Conservation (phyloP, 92 coral and sea anemone genomes). For the Meandrina meandrites region DNA sequence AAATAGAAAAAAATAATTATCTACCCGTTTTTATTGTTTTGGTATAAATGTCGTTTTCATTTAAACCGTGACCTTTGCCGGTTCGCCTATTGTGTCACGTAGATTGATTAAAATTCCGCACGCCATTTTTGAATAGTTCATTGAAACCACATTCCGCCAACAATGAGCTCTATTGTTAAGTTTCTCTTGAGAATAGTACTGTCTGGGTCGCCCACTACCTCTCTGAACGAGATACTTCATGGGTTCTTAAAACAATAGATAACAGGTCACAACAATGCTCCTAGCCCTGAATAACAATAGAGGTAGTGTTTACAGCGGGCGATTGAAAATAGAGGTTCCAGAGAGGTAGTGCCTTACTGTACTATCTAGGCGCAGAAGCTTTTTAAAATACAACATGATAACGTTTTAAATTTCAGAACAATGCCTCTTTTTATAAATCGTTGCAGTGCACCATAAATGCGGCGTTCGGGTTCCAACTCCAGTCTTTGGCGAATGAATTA, state of each 20-base stretch:
- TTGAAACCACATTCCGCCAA: not conserved
- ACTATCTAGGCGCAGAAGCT: not conserved
- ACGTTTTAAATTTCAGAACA: not conserved
- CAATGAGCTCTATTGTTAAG: not conserved
- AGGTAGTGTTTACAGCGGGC: no score
- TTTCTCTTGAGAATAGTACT: not conserved
- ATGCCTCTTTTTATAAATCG: not conserved
- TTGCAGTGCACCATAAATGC: not conserved
- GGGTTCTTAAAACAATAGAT: no score
- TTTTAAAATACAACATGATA: not conserved
- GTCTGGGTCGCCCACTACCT: no score
- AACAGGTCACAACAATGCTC: no score
- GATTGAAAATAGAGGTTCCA: no score
- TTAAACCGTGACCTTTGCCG: not conserved
- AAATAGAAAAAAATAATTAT: not conserved
- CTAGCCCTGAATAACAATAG: no score
- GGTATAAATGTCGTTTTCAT: not conserved
- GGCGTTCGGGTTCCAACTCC: not conserved
- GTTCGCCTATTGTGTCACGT: not conserved
- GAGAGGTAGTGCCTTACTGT: no score
- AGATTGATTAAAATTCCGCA: not conserved
- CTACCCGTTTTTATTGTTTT: conserved; percentile 4
- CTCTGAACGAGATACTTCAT: no score
- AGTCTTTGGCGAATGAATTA: not conserved
- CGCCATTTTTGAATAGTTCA: not conserved